phyloP scores from a whole-genome alignment of 1,140 invertebrate genomes.

The Metaphire vulgaris region DNA sequence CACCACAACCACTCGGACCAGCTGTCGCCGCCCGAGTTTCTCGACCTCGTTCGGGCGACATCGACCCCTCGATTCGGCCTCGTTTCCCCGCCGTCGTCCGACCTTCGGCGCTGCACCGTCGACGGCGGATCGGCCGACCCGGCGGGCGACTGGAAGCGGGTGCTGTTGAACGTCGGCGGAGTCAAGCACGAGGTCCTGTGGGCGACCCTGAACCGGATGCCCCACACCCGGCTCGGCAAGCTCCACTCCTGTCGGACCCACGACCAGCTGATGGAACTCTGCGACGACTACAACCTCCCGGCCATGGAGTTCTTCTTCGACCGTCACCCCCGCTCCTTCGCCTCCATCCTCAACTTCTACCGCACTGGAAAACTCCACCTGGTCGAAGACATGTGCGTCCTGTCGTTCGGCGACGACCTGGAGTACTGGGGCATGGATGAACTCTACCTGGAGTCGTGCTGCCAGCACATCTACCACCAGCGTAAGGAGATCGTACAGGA shows the following conservation, averaged over 20 bases:
- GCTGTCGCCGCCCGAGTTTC: background rate
- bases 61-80: background rate
- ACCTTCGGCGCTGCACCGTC: background rate
- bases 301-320: slow-evolving; percentile 99
- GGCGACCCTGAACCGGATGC: slow-evolving; percentile 87
- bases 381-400: slow-evolving; percentile 96
- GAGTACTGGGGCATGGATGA: slow-evolving; percentile 98
- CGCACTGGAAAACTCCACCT: slow-evolving; percentile 93
- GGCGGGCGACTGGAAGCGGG: slow-evolving; percentile 52
- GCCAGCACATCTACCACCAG: slow-evolving; percentile 97
- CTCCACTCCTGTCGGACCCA: slow-evolving; percentile 89
- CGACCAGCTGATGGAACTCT: slow-evolving; percentile 87
- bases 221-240: slow-evolving; percentile 85
- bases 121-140: background rate
- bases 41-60: background rate
- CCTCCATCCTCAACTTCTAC: slow-evolving; percentile 96
- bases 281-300: slow-evolving; percentile 91
- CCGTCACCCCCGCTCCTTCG: slow-evolving; percentile 92
- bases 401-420: slow-evolving; percentile 94
- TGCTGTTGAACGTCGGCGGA: slow-evolving; percentile 92
- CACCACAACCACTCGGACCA: too few species aligned
- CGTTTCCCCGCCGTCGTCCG: background rate
- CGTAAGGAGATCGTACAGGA: slow-evolving; percentile 96
- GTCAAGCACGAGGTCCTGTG: slow-evolving; percentile 93
- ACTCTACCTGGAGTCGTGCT: slow-evolving; percentile 92